These are phyloP conservation scores for Catocala fraxini DNA, from an alignment of 2,888 invertebrate genomes.

Conservation along the genomic window DNA sequence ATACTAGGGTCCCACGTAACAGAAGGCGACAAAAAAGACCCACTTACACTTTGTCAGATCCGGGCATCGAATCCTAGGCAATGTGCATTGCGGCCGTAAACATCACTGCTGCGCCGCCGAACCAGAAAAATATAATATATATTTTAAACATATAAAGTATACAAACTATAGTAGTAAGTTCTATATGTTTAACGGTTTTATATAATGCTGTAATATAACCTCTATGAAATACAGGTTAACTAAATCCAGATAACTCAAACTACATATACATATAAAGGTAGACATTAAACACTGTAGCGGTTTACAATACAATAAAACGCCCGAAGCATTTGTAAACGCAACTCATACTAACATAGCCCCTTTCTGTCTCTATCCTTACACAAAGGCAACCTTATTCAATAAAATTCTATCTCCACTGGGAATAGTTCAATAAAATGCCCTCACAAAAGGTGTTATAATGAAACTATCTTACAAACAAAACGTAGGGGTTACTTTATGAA, in stretches of 20 bases:
- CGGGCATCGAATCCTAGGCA: no score
- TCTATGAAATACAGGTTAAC: not conserved
- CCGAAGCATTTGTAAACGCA: slow-evolving; percentile 27
- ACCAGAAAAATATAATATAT: no score
- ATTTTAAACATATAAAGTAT: no score
- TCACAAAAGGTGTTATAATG: slow-evolving; percentile 52
- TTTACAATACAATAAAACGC: slow-evolving; percentile 22
- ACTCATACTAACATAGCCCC: slow-evolving; percentile 30
- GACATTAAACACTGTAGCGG: slow-evolving; percentile 8
- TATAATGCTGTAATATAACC: no score
- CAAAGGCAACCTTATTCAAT: slow-evolving; percentile 52
- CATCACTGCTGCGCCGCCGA: no score
- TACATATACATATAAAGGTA: slow-evolving; percentile 6
- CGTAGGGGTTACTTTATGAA: slow-evolving; percentile 41
- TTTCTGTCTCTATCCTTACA: slow-evolving; percentile 30
- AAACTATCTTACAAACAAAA: slow-evolving; percentile 52
- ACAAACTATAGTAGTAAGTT: no score
- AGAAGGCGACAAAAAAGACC: no score
- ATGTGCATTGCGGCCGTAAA: no score
- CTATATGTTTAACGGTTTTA: no score
- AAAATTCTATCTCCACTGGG: slow-evolving; percentile 45
- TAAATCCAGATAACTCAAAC: slow-evolving; percentile 1
- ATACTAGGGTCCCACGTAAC: no score
- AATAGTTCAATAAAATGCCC: slow-evolving; percentile 50
- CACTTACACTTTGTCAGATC: no score